phyloP scores from a whole-genome alignment of 2,113 vertebrate genomes.

The Hemibagrus wyckioides region DNA sequence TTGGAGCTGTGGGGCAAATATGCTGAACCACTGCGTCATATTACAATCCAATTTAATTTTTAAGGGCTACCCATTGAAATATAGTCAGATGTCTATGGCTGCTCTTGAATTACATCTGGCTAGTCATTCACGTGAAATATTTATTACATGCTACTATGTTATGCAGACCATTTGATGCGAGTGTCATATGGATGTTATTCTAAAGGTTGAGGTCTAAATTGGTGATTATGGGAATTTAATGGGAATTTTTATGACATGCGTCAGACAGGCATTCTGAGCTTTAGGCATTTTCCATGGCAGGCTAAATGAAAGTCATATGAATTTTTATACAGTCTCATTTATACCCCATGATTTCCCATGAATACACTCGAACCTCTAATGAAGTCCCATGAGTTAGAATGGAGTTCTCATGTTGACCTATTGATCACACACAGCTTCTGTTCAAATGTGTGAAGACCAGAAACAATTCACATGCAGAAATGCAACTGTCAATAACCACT shows the following conservation, averaged over 20 bases:
- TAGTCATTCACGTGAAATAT: background rate
- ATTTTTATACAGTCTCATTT: background rate
- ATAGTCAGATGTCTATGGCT: background rate
- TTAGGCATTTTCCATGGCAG: background rate
- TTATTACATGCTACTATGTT: background rate
- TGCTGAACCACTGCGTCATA: background rate
- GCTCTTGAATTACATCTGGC: background rate
- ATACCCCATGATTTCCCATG: background rate
- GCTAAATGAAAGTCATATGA: background rate
- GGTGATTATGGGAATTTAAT: background rate
- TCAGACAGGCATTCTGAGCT: background rate
- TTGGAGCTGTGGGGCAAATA: background rate
- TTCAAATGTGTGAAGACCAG: background rate
- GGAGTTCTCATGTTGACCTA: background rate
- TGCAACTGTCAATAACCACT: background rate
- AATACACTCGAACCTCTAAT: background rate
- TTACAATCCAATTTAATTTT: background rate
- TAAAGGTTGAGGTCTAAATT: background rate
- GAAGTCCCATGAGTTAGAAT: background rate
- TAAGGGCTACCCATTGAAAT: background rate
- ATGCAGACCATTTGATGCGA: background rate
- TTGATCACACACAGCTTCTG: no score
- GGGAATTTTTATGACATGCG: background rate
- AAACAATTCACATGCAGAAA: background rate
- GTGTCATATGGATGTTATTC: background rate